Conservation (phyloP, 1,140 invertebrate genomes). For the Magallana angulata region DNA sequence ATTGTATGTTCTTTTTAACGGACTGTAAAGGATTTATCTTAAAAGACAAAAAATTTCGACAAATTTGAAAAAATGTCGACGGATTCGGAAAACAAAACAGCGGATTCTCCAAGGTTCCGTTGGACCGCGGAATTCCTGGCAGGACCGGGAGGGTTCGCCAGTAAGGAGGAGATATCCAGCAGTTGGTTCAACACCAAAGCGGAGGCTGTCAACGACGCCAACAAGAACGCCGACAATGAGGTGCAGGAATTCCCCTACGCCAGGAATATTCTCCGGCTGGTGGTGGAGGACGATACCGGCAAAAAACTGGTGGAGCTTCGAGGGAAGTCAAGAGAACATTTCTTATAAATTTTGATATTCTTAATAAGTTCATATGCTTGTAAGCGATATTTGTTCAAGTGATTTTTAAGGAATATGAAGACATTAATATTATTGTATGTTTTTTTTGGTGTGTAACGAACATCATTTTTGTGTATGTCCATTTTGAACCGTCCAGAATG, state of each 20-base stretch:
- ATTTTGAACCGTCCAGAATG: neutral
- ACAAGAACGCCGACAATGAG: conserved; percentile 42
- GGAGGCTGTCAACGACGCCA: conserved; percentile 41
- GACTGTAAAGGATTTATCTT: neutral
- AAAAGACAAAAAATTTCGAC: too few species aligned
- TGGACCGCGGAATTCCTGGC: conserved; percentile 46
- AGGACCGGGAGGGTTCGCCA: conserved; percentile 39
- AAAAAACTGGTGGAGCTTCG: conserved; percentile 21
- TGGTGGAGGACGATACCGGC: conserved; percentile 37
- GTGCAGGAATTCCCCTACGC: conserved; percentile 43
- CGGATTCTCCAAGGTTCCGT: conserved; percentile 3
- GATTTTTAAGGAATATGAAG: too few species aligned
- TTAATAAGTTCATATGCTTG: too few species aligned
- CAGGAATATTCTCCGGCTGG: conserved; percentile 40
- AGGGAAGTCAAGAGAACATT: conserved; percentile 30
- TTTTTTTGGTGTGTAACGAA: too few species aligned
- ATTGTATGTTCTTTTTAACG: neutral
- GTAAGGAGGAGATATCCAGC: conserved; percentile 45
- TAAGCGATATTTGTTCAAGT: too few species aligned
- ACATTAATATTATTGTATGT: too few species aligned
- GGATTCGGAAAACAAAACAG: neutral
- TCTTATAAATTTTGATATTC: too few species aligned
- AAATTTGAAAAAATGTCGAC: neutral
- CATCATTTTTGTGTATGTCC: neutral
- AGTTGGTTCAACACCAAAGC: conserved; percentile 43